These are phyloP conservation scores for Acholoe squamosa DNA, from an alignment of 2,888 invertebrate genomes.

Conservation along the genomic window DNA sequence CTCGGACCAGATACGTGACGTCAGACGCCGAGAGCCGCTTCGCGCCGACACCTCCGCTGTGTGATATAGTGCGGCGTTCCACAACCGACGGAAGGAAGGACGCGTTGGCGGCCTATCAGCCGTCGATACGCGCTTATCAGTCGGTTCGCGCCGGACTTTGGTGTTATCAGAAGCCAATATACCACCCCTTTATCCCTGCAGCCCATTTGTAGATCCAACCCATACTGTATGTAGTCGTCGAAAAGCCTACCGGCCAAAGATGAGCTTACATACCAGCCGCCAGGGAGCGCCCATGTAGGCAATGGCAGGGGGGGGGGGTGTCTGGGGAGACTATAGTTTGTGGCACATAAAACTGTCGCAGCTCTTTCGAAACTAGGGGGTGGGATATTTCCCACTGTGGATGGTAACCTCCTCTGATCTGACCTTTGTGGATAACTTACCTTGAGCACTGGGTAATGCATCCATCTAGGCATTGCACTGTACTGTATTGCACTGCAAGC, in stretches of 20 bases:
- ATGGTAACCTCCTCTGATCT: no score
- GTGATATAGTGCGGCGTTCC: constrained; percentile 33
- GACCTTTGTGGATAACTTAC: no score
- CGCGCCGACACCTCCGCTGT: constrained; percentile 23
- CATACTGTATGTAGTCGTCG: constrained; percentile 31
- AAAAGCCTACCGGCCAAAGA: constrained; percentile 9
- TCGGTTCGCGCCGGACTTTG: not conserved
- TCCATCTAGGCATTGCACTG: no score
- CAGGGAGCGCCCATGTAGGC: no score
- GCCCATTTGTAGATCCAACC: not conserved
- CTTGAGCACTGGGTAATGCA: no score
- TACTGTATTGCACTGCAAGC: no score
- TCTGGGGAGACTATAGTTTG: no score
- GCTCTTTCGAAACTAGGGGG: no score
- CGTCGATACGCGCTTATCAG: not conserved
- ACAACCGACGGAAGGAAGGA: not conserved
- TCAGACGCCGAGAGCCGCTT: not conserved
- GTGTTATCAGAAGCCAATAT: constrained; percentile 44
- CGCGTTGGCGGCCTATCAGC: not conserved
- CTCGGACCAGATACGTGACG: constrained; percentile 47
- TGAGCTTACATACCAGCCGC: not conserved
- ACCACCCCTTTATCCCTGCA: constrained; percentile 37
- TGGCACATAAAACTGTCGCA: no score
- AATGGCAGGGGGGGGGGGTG: no score
- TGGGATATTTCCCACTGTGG: no score